Conservation (phyloP, 2,113 vertebrate genomes). For the Notiomystis cincta region DNA sequence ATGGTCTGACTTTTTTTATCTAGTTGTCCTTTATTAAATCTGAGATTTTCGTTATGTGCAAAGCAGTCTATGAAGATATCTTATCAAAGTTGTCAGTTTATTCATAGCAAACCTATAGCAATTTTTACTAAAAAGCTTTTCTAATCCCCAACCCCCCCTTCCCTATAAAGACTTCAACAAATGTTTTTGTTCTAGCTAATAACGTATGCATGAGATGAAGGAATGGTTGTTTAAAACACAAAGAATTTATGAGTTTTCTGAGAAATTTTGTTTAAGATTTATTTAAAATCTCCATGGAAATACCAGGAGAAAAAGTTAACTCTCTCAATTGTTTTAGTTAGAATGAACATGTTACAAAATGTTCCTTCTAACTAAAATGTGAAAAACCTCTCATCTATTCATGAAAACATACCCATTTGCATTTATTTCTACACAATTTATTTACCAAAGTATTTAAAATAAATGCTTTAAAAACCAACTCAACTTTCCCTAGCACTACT, state of each 20-base stretch:
- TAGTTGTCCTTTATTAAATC: background rate
- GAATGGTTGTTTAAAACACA: background rate
- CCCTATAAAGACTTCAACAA: background rate
- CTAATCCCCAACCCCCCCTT: background rate
- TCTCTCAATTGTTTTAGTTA: background rate
- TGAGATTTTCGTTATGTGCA: background rate
- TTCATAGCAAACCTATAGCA: background rate
- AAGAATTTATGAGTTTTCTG: background rate
- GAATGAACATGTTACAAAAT: background rate
- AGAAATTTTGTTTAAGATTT: background rate
- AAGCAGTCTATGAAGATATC: background rate
- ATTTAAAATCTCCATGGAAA: background rate
- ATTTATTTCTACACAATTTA: background rate
- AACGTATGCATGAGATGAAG: background rate
- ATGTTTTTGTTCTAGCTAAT: background rate
- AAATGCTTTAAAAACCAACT: background rate
- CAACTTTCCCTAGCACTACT: background rate
- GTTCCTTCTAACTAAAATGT: no score
- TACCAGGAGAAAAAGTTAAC: background rate
- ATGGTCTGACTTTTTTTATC: constrained; percentile 15
- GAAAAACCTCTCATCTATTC: background rate
- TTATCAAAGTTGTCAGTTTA: constrained; percentile 1
- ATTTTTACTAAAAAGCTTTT: background rate
- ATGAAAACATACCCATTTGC: background rate
- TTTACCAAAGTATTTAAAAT: background rate